phyloP scores from a whole-genome alignment of 2,888 invertebrate genomes.

The Ecliptopera silaceata region DNA sequence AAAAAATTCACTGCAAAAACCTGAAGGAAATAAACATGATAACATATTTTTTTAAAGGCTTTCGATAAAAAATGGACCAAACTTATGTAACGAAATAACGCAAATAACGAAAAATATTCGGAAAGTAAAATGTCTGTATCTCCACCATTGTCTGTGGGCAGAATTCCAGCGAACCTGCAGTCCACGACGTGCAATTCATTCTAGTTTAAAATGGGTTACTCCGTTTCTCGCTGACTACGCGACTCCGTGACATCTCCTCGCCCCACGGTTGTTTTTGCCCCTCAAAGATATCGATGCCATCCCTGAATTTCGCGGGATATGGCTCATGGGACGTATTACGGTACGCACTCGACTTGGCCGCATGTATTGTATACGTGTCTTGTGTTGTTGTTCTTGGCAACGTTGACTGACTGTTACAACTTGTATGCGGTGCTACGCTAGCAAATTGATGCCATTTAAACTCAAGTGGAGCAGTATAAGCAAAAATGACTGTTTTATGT shows the following conservation, averaged over 20 bases:
- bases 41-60: no score
- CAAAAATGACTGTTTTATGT: conserved; percentile 10
- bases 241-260: conserved; percentile 68
- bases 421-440: conserved; percentile 29
- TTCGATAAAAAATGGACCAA: no score
- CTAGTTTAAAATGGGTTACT: conserved; percentile 80
- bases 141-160: conserved; percentile 66
- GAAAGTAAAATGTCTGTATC: conserved; percentile 39
- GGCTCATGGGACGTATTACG: conserved; percentile 45
- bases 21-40: no score
- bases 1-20: no score
- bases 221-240: conserved; percentile 76
- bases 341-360: conserved; percentile 34
- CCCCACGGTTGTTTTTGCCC: conserved; percentile 57
- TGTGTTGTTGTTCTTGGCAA: conserved; percentile 40
- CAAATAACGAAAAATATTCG: no score
- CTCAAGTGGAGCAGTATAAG: conserved; percentile 10
- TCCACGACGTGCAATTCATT: conserved; percentile 79
- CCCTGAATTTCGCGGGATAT: conserved; percentile 48
- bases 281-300: conserved; percentile 55
- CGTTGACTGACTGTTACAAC: conserved; percentile 30
- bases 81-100: no score
- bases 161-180: conserved; percentile 77
- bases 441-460: conserved; percentile 27
- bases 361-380: conserved; percentile 30